phyloP scores from a whole-genome alignment of 2,797 vertebrate species.

The Hyperoplus lanceolatus region DNA sequence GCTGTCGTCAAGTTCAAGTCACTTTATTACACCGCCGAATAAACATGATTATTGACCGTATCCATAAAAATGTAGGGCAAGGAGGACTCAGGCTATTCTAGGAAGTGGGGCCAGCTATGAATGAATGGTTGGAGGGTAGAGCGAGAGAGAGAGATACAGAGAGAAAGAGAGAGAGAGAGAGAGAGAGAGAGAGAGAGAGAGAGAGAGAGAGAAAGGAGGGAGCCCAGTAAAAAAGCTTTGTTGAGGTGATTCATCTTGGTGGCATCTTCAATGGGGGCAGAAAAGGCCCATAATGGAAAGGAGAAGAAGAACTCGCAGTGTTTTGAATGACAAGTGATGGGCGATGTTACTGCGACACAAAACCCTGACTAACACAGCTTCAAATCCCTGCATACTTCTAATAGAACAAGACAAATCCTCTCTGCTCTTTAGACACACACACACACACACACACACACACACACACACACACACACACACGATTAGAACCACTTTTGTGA shows the following conservation, averaged over 20 bases:
- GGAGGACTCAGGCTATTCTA: conserved; percentile 44
- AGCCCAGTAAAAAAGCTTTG: conserved; percentile 43
- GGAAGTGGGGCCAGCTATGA: conserved; percentile 46
- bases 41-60: conserved; percentile 60
- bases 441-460: conserved; percentile 2
- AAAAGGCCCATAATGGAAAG: conserved; percentile 58
- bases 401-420: conserved; percentile 40
- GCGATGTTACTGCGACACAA: conserved; percentile 49
- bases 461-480: conserved; percentile 3
- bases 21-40: conserved; percentile 2
- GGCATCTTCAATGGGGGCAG: conserved; percentile 47
- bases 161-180: too few species aligned
- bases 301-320: conserved; percentile 30
- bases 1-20: not conserved
- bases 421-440: conserved; percentile 12
- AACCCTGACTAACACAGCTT: conserved; percentile 43
- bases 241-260: conserved; percentile 66
- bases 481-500: conserved; percentile 29
- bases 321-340: conserved; percentile 45
- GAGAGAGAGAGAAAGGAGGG: not conserved
- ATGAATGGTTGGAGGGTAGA: conserved; percentile 35
- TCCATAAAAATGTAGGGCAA: conserved; percentile 55
- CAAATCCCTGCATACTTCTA: conserved; percentile 39
- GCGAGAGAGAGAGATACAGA: not conserved
- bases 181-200: too few species aligned